Base-by-base conservation (phyloP, 2,113 vertebrate species). In the Nesogale talazaci region DNA sequence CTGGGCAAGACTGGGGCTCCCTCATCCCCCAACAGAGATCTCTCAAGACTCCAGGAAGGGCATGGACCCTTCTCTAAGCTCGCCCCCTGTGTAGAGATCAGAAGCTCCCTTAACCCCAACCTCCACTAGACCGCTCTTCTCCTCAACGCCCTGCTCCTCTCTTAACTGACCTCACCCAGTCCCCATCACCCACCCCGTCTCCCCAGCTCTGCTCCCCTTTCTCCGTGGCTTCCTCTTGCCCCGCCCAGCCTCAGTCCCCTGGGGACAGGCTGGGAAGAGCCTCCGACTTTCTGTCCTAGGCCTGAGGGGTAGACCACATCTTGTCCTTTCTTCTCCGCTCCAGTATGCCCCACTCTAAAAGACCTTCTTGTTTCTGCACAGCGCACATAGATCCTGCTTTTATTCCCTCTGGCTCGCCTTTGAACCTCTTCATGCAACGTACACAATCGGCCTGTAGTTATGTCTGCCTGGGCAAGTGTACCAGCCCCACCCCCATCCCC, bases 301-400 rank as follows among this genome's bases (percentile, higher is more conserved):
- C 27, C n/a, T n/a, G 86, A 61, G 11, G 36, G 52, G 75, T 84
- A 6, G 34, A 57, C 34, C 17, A 36, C 19, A 88, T 20, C 57
- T n/a, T 38, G 76, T 14, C 46, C 36, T 81, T 88, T 74, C 69
- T 82, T 65, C 83, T 93, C 75, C 81, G 67, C 16, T 85, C 75
- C 72, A 87, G 63, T 40, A 84, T 42, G n/a, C 36, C 56, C 42
- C 80, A 82, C 40, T 91, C 70, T 67, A 75, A 63, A 38, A 80
- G 38, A 74, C 0, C 38, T 75, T 88, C 46, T 34, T 83, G n/a
- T 59, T 20, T 76, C 34, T 74, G 46, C 46, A 52, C 46, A 83
- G 36, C 72, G 85, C n/a, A n/a, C n/a, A n/a, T n/a, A 82, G 57
- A 65, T 80, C 80, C 40, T 78, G 87, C 82, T 75, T 65, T 88